phyloP scores from a whole-genome alignment of 2,113 vertebrate genomes.

The Eulemur macaco region DNA sequence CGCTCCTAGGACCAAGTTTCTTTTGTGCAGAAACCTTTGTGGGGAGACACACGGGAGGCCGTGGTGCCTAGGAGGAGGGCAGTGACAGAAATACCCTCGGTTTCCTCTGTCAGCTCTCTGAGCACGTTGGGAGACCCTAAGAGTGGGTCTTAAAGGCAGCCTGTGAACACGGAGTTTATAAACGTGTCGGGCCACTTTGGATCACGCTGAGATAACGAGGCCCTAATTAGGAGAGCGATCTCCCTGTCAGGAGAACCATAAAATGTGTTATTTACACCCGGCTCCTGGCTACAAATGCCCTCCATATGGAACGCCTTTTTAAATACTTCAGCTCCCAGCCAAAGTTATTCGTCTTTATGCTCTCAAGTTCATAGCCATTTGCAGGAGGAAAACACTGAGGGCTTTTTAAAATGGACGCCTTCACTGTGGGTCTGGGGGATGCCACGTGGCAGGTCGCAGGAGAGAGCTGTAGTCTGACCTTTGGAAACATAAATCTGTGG shows the following conservation, averaged over 20 bases:
- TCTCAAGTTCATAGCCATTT: constrained; percentile 63
- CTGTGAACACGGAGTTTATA: not conserved
- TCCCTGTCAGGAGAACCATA: not conserved
- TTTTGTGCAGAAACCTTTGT: not conserved
- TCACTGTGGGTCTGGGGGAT: not conserved
- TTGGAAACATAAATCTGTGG: not conserved
- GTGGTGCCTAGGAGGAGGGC: not conserved
- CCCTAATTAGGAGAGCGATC: constrained; percentile 41
- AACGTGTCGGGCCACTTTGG: not conserved
- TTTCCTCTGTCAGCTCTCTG: not conserved
- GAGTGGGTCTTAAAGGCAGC: not conserved
- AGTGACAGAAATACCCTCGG: not conserved
- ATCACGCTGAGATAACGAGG: rapidly evolving
- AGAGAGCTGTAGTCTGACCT: not conserved
- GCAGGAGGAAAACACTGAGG: not conserved
- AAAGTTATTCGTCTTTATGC: constrained; percentile 69
- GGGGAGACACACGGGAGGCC: not conserved
- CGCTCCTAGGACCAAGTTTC: not conserved
- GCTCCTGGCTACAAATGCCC: constrained; percentile 39
- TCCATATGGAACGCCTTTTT: constrained; percentile 65
- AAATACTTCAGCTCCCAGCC: constrained; percentile 56
- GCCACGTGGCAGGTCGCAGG: rapidly evolving
- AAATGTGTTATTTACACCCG: constrained; percentile 73
- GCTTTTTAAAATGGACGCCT: not conserved
- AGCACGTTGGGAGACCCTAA: not conserved